Percentiles rank a stretch among this genome's conserved stretches.
Evolutionary conservation across 2,888 invertebrate species (phyloP).

Genomic region (Trichogramma dendrolimi): DNA sequence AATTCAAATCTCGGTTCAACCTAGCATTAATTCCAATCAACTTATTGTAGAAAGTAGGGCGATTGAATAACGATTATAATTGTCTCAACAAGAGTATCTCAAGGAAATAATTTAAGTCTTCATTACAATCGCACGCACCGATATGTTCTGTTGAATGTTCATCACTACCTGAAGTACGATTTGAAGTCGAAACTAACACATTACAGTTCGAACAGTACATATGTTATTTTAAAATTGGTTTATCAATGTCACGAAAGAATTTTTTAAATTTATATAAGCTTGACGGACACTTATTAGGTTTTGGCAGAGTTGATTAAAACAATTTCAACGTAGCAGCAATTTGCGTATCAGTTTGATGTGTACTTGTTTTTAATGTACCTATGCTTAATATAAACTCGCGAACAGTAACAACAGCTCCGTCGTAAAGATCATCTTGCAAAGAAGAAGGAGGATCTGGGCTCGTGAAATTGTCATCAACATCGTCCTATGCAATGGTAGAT

Average conservation of each 20-base stretch:
- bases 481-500: too few relatives aligned
- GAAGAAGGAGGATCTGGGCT: too few relatives aligned
- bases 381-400: background rate
- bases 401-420: background rate
- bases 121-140: background rate
- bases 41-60: background rate
- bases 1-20: background rate
- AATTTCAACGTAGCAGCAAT: background rate
- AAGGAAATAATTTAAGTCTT: background rate
- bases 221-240: too few relatives aligned
- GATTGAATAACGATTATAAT: background rate
- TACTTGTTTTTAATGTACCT: background rate
- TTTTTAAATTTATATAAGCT: conserved; percentile 2
- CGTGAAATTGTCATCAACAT: too few relatives aligned
- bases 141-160: background rate
- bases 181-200: background rate
- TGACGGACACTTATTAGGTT: background rate
- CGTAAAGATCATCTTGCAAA: background rate
- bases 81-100: background rate
- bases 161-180: background rate
- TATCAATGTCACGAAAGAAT: background rate
- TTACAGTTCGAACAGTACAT: background rate
- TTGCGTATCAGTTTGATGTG: background rate
- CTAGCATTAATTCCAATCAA: background rate
- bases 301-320: background rate